Evolutionary conservation across 2,113 vertebrate genomes (phyloP), one percentile per base, ranked within the genome.

Genomic region (Proterorhinus semilunaris): DNA sequence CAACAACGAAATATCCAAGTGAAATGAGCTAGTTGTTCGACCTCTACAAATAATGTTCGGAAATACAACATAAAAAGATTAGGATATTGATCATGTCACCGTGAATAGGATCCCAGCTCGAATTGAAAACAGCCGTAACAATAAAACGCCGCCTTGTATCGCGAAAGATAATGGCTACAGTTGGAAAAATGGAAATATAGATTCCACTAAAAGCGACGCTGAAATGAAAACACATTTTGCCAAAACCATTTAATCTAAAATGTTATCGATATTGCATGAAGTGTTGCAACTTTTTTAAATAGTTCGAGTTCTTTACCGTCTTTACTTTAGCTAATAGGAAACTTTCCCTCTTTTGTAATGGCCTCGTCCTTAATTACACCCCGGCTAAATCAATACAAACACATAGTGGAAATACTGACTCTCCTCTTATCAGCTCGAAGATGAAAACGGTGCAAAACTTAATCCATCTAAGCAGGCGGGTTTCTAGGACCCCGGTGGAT

Each of bases 401-500:
- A 70, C 55, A 63, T 72, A 48, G 54, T 46, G 9, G 8, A 74
- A 71, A 80, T 50, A 51, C 45, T 82, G 76, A 54, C 57, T 66
- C 50, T 80, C 65, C 53, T 86, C 62, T 76, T 75, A 68, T 83
- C 57, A 62, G 21, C 44, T 11, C 16, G 63, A 74, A 86, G 87
- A 86, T 79, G 72, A 81, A 78, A 80, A 71, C 68, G 83, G 81
- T 81, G 83, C 74, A 86, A 86, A 83, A 87, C 87, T 77, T 83
- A 87, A 91, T 84, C 87, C 78, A 86, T 89, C 86, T 86, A 79
- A 67, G 74, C 13, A 44, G 27, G 67, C 82, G 62, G 66, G 72
- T 81, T 81, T 86, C 78, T 78, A 63, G 71, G 21, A 55, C 21
- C 58, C 27, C 27, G 2, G 4, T 36, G 27, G 27, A 36, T 36